phyloP scores from a whole-genome alignment of 2,888 invertebrate species.

The Leptinotarsa haldemani region DNA sequence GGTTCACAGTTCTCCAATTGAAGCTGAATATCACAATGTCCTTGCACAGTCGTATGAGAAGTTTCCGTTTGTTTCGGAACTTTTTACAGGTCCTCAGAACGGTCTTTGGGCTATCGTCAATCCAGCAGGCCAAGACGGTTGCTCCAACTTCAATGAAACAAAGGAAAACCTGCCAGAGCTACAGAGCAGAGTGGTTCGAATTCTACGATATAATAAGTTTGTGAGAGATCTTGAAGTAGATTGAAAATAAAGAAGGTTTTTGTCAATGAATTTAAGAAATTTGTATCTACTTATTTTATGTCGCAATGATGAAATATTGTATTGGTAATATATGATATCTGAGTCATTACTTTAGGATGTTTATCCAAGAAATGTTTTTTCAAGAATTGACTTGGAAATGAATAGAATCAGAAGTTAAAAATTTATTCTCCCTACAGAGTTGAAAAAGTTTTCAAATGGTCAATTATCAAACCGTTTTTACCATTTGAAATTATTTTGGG shows the following conservation, averaged over 20 bases:
- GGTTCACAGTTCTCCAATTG: constrained; percentile 55
- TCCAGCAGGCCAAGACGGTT: constrained; percentile 49
- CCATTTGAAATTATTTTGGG: too few species aligned
- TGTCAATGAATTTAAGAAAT: neutral
- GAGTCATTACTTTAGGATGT: too few species aligned
- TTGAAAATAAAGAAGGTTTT: constrained; percentile 2
- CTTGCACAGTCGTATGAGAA: constrained; percentile 58
- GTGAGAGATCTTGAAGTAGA: constrained; percentile 37
- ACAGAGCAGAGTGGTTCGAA: constrained; percentile 45
- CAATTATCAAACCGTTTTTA: too few species aligned
- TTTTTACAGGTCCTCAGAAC: constrained; percentile 58
- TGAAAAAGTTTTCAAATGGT: too few species aligned
- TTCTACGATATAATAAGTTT: constrained; percentile 52
- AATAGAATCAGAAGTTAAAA: too few species aligned
- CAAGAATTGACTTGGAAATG: too few species aligned
- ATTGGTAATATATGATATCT: neutral
- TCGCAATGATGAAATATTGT: neutral
- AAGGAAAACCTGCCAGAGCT: constrained; percentile 18
- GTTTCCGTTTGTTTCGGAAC: constrained; percentile 59
- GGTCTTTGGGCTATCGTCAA: constrained; percentile 61
- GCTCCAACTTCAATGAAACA: constrained; percentile 36
- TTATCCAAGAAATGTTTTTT: too few species aligned
- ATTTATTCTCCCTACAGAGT: too few species aligned
- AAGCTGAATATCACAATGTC: constrained; percentile 60
- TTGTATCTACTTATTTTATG: too few species aligned